These are phyloP conservation scores for Stylophora pistillata DNA, from an alignment of 64 coral and sea anemone species.

Conservation along the genomic window DNA sequence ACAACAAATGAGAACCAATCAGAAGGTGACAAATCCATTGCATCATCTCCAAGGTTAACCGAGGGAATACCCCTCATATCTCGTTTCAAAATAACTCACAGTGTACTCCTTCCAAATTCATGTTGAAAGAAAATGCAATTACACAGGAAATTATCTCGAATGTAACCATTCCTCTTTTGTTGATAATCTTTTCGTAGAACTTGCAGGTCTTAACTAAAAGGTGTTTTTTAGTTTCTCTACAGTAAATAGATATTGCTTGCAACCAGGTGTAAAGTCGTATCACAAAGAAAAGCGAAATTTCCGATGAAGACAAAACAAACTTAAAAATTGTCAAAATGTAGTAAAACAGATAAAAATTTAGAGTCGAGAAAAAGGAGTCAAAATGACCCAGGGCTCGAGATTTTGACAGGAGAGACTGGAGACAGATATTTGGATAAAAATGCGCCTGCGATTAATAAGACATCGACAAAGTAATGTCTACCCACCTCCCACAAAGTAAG, in stretches of 20 bases:
- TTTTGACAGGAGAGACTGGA: no score
- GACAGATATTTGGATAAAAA: not conserved
- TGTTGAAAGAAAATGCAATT: no score
- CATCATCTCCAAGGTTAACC: not conserved
- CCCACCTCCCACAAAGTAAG: not conserved
- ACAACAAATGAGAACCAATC: constrained; percentile 52
- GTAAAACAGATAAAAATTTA: not conserved
- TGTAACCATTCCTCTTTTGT: no score
- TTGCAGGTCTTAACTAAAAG: no score
- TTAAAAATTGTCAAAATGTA: not conserved
- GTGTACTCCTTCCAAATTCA: not conserved
- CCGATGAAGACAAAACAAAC: not conserved
- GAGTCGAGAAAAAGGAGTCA: no score
- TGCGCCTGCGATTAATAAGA: constrained; percentile 14
- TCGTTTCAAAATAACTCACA: not conserved
- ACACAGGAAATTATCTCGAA: no score
- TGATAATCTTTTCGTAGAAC: no score
- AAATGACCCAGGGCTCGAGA: no score
- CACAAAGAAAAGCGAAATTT: no score
- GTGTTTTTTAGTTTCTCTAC: no score
- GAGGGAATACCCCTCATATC: constrained; percentile 51
- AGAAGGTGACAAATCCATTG: constrained; percentile 8
- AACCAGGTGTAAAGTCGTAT: no score
- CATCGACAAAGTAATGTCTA: not conserved
- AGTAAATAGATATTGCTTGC: no score